Base-by-base conservation (phyloP, 2,797 vertebrate genomes). In the Nannoperca australis region DNA sequence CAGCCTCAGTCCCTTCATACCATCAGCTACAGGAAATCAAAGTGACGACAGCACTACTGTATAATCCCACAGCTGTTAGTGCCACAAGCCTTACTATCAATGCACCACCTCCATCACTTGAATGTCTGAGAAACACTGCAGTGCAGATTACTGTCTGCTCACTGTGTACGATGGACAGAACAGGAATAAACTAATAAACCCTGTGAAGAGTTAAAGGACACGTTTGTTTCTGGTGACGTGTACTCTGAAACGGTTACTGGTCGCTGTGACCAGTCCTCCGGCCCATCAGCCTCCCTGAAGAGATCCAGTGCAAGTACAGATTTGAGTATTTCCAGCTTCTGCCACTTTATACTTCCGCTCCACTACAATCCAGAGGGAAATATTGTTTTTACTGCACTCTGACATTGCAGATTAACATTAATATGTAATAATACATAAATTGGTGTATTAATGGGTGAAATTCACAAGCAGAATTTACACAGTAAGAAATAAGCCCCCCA, bases 81-180 rank as follows among this genome's bases (percentile, higher is more conserved):
- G 51, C 74, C n/a, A 50, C 47, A 78, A 78, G 88, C 86, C 88
- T 90, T 88, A 89, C 10, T 8, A 51, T 77, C 2, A 45, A 24
- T 32, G 36, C 73, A 76, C 76, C 2, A 72, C 83, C 44, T 83
- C 49, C 12, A 14, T 73, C 61, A 32, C 36, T 2, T 70, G 68
- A 76, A 68, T 76, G 76, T 79, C 53, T 68, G 40, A 73, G 42
- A 50, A 17, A 24, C 1, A 51, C 17, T n/a, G 17, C 10, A 18
- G 10, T 9, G 15, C 20, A 45, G 18, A 2, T 45, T 49, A 27
- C 13, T 3, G n/a, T 74, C n/a, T 36, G 30, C 45, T n/a, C 78
- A 73, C 81, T 76, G 78, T 11, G 36, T 38, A 38, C 73, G 68
- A 12, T 75, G 59, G 64, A 76, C 34, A 77, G 30, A 70, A 45